Evolutionary conservation across 2,113 vertebrate genomes (phyloP).

Genomic region (Cyprinodon tularosa): DNA sequence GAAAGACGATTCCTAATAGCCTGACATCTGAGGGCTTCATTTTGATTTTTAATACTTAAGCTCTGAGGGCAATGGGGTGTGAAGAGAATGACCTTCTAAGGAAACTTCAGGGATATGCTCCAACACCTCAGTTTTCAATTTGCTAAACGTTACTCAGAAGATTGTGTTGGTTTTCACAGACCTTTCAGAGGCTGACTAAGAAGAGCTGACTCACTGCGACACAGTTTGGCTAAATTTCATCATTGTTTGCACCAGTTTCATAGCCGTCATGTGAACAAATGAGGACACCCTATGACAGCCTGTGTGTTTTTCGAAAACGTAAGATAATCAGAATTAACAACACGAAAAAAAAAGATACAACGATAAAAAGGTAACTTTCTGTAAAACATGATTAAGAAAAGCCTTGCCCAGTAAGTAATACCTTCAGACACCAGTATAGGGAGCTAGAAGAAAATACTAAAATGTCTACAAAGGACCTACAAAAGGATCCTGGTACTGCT

Average conservation of each 20-base stretch:
- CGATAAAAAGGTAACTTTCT: background rate
- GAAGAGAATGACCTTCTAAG: background rate
- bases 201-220: slow-evolving; percentile 49
- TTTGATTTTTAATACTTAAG: background rate
- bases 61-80: slow-evolving; percentile 2
- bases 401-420: no score
- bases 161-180: background rate
- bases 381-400: no score
- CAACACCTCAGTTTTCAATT: slow-evolving; percentile 18
- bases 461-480: no score
- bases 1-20: slow-evolving; percentile 2
- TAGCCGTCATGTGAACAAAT: slow-evolving; percentile 2
- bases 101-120: background rate
- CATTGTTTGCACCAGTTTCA: slow-evolving; percentile 32
- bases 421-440: background rate
- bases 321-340: background rate
- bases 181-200: slow-evolving; percentile 40
- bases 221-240: slow-evolving; percentile 39
- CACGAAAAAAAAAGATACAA: background rate
- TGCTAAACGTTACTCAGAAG: slow-evolving; percentile 14
- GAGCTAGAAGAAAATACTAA: no score
- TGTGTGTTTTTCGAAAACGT: background rate
- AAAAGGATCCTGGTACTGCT: no score
- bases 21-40: background rate
- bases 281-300: background rate